A percentile compares a stretch with the other conserved stretches of the same genome.
Conservation (phyloP, 2,797 vertebrate genomes). For the Sebastolobus altivelis region DNA sequence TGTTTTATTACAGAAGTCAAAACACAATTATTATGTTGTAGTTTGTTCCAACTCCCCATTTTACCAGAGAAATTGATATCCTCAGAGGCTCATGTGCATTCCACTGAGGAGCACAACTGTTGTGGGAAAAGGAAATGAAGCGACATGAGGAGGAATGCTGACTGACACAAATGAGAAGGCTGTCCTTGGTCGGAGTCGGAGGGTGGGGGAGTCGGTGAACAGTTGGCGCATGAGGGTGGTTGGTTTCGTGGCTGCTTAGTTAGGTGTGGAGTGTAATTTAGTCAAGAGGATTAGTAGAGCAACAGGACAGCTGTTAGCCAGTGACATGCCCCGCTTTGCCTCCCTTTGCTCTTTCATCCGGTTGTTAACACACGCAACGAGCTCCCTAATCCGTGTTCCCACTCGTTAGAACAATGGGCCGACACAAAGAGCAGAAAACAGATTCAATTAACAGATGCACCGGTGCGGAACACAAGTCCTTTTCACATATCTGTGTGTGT, state of each 20-base stretch:
- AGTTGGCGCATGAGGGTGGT: constrained; percentile 81
- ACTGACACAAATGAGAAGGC: constrained; percentile 85
- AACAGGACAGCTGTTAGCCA: constrained; percentile 85
- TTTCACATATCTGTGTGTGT: constrained; percentile 62
- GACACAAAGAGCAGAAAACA: constrained; percentile 73
- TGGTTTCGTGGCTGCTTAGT: constrained; percentile 80
- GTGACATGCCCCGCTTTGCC: constrained; percentile 77
- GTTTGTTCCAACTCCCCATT: constrained; percentile 14
- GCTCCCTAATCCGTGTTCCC: constrained; percentile 83
- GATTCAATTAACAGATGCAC: constrained; percentile 80
- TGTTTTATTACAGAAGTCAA: constrained; percentile 35
- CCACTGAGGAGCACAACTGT: constrained; percentile 69
- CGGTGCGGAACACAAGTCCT: constrained; percentile 67
- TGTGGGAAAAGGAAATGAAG: constrained; percentile 78
- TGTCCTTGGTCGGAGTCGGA: constrained; percentile 64
- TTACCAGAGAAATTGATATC: constrained; percentile 61
- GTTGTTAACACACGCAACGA: constrained; percentile 82
- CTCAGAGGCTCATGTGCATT: constrained; percentile 49
- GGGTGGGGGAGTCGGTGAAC: constrained; percentile 71
- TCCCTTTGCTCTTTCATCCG: constrained; percentile 83
- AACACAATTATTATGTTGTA: neutral
- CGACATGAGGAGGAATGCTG: constrained; percentile 79
- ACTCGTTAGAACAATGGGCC: constrained; percentile 82
- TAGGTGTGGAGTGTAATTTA: constrained; percentile 87
- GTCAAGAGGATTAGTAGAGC: constrained; percentile 84